phyloP scores from a whole-genome alignment of 2,888 invertebrate species.

The Eupithecia tripunctaria region DNA sequence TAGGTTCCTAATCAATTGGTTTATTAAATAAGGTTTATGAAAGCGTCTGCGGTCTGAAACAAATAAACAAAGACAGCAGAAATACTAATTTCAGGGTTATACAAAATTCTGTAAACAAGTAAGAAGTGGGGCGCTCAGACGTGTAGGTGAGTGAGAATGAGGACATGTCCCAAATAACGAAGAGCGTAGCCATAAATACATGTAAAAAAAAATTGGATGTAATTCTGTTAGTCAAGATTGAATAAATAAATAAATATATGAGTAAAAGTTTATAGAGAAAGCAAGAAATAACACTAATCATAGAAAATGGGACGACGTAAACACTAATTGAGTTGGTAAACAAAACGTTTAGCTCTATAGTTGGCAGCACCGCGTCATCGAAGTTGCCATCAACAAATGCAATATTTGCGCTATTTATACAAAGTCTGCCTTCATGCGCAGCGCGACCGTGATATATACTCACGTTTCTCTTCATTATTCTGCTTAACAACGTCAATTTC shows the following conservation, averaged over 20 bases:
- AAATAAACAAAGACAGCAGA: not conserved
- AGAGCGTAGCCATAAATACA: conserved; percentile 2
- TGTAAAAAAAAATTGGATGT: no score
- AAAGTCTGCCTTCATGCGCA: conserved; percentile 37
- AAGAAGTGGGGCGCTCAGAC: conserved; percentile 58
- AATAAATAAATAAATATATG: no score
- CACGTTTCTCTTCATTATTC: conserved; percentile 78
- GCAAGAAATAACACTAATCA: conserved; percentile 20
- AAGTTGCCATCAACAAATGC: conserved; percentile 56
- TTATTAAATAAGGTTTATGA: conserved; percentile 3
- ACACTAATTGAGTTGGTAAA: conserved; percentile 57
- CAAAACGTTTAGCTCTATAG: conserved; percentile 58
- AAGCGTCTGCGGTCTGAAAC: not conserved
- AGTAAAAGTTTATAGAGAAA: not conserved
- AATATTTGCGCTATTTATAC: conserved; percentile 57
- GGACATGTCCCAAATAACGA: conserved; percentile 58
- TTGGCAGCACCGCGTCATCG: conserved; percentile 60
- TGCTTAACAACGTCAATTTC: conserved; percentile 38
- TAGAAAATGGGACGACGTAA: conserved; percentile 33
- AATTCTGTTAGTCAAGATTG: no score
- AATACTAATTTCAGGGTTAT: conserved; percentile 64
- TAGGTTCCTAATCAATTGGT: not conserved
- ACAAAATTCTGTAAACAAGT: conserved; percentile 60
- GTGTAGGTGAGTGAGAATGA: conserved; percentile 49
- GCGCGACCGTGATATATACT: conserved; percentile 59